A percentile compares a stretch with the other conserved stretches of the same genome.
phyloP scores from a whole-genome alignment of 2,797 vertebrate species.

The Sebastes aleutianus region DNA sequence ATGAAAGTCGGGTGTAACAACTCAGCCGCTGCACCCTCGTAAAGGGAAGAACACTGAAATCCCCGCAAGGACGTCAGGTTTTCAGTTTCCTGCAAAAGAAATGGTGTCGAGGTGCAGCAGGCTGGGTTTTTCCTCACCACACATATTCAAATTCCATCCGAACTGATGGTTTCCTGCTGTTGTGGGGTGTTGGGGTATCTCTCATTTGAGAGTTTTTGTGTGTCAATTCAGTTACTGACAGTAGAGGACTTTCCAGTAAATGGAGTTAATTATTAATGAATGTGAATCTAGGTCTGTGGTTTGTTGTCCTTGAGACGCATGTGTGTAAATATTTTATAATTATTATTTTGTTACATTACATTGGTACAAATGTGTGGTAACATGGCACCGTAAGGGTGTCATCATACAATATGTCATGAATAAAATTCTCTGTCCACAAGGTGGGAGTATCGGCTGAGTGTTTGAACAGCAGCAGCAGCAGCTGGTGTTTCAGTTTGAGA shows the following conservation, averaged over 20 bases:
- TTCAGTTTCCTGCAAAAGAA: slow-evolving; percentile 49
- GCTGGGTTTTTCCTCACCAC: slow-evolving; percentile 56
- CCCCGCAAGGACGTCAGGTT: slow-evolving; percentile 44
- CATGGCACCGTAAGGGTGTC: neutral
- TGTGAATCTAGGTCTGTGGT: neutral
- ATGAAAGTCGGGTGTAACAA: neutral
- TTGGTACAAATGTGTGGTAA: neutral
- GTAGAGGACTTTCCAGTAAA: slow-evolving; percentile 30
- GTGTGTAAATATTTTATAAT: neutral
- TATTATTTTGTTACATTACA: neutral
- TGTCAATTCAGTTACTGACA: slow-evolving; percentile 18
- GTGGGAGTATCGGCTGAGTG: slow-evolving; percentile 39
- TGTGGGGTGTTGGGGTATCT: slow-evolving; percentile 50
- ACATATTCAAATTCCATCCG: slow-evolving; percentile 25
- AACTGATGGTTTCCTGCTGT: slow-evolving; percentile 29
- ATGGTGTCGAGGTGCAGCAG: slow-evolving; percentile 14
- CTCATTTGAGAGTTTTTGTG: slow-evolving; percentile 55
- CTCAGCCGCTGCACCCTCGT: neutral
- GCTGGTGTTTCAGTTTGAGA: neutral
- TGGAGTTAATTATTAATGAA: neutral
- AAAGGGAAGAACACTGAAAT: slow-evolving; percentile 38
- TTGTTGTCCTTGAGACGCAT: neutral
- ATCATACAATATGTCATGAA: neutral
- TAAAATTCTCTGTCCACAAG: slow-evolving; percentile 42
- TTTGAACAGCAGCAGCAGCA: slow-evolving; percentile 15